phyloP scores from a whole-genome alignment of 2,113 vertebrate genomes.

The Polypterus senegalus region DNA sequence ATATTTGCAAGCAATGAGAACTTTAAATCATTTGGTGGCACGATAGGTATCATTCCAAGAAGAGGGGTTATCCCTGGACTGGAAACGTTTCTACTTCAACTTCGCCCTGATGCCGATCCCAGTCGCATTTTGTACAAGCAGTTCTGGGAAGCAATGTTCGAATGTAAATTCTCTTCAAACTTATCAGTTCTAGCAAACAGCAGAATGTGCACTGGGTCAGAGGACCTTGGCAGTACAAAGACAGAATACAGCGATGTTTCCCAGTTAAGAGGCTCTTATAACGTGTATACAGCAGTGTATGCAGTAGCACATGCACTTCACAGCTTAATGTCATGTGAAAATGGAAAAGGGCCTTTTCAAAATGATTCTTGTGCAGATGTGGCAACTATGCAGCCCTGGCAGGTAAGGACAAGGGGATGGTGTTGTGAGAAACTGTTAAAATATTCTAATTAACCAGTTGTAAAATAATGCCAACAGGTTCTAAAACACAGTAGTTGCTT shows the following conservation, averaged over 20 bases:
- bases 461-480: too few relatives aligned
- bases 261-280: neutral
- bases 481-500: too few relatives aligned
- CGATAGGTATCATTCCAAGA: neutral
- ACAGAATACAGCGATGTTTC: neutral
- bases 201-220: too few relatives aligned
- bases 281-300: neutral
- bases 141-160: slow-evolving; percentile 1
- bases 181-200: neutral
- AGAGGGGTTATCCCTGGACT: neutral
- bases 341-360: neutral
- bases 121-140: neutral
- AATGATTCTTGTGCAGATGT: neutral
- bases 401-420: neutral
- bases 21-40: neutral
- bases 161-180: neutral
- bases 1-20: neutral
- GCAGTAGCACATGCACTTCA: neutral
- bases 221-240: too few relatives aligned
- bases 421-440: too few relatives aligned
- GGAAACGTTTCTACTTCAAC: slow-evolving; percentile 1
- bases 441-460: too few relatives aligned
- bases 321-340: neutral
- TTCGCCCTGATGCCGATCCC: neutral
- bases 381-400: neutral